Evolutionary conservation across 37 sponge, comb jelly and placozoan genomes (phyloP), one percentile per base, ranked within the genome.

Genomic region (Geodia barretti): DNA sequence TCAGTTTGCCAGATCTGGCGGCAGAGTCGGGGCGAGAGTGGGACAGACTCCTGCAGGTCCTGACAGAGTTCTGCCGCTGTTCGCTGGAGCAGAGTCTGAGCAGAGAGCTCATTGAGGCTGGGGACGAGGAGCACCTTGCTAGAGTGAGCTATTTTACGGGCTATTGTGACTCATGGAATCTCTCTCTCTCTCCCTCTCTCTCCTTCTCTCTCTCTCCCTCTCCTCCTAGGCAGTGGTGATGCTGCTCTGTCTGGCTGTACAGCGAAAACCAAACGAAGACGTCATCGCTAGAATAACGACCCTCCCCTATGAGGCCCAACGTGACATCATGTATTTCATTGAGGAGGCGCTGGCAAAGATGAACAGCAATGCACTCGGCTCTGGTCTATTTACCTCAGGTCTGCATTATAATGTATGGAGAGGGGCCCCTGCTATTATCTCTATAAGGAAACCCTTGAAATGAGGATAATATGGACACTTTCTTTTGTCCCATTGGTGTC

Each of bases 321-420:
- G 67, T 9, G 86, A 85, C 60, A 81, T 90, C 40, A 90, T 78
- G 87, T 77, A 64, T 60, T 82, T 81, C 68, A 90, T 90, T 64
- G 82, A 90, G 38, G 60, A 33, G 3, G 72, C 73, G 9, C 35
- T 79, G 0, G 82, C 62, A 32, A 70, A 81, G 21, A 66, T 85
- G 19, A 74, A 81, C 40, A 77, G 60, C 25, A 36, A 81, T 21
- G 66, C 65, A 31, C 63, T 84, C 7, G 30, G 28, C 9, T 30
- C 62, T 24, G 85, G 90, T 21, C 41, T 25, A 20, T 84, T 89
- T 58, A 75, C 75, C 1, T 75, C 76, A 60, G 86, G 85, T 89
- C 41, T n/a, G n/a, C n/a, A n/a, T n/a, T n/a, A n/a, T n/a, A n/a
- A n/a, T n/a, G n/a, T n/a, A n/a, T n/a, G n/a, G n/a, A n/a, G n/a